Evolutionary conservation across 2,797 vertebrate species (phyloP).

Genomic region (Tokudaia tokunoshimensis): DNA sequence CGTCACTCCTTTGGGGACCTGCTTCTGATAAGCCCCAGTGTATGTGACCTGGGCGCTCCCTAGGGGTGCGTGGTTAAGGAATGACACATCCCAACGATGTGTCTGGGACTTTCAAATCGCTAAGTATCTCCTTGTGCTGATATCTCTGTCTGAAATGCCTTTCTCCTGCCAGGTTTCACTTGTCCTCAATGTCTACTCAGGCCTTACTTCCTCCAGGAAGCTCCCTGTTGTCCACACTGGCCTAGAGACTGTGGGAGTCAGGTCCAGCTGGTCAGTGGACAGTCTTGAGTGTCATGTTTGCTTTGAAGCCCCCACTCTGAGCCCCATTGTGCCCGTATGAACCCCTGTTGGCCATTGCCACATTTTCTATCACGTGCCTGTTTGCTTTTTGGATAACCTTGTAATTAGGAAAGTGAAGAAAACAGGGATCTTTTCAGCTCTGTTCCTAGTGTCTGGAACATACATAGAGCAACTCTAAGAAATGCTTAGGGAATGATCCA

Average conservation of each 20-base stretch:
- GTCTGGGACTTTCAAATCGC: neutral
- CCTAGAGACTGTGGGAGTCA: neutral
- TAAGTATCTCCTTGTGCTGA: neutral
- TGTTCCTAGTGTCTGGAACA: neutral
- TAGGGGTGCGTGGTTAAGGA: neutral
- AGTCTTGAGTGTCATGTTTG: neutral
- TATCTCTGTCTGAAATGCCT: conserved; percentile 48
- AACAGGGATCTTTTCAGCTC: neutral
- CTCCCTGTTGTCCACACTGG: neutral
- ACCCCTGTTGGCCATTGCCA: neutral
- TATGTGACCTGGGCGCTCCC: too few species aligned
- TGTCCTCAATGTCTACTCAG: conserved; percentile 42
- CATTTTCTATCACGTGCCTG: neutral
- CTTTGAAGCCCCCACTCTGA: neutral
- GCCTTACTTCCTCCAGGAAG: conserved; percentile 64
- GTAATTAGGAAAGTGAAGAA: neutral
- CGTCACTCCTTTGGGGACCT: too few species aligned
- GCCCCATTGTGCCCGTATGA: neutral
- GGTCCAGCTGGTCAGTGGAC: neutral
- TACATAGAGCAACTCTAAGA: neutral
- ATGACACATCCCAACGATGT: neutral
- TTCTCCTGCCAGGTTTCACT: conserved; percentile 23
- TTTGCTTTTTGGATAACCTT: neutral
- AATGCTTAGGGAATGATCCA: neutral
- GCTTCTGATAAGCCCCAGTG: too few species aligned